Evolutionary conservation across 2,113 vertebrate species (phyloP), one percentile per base, ranked within the genome.

Genomic region (Triplophysa siluroides): DNA sequence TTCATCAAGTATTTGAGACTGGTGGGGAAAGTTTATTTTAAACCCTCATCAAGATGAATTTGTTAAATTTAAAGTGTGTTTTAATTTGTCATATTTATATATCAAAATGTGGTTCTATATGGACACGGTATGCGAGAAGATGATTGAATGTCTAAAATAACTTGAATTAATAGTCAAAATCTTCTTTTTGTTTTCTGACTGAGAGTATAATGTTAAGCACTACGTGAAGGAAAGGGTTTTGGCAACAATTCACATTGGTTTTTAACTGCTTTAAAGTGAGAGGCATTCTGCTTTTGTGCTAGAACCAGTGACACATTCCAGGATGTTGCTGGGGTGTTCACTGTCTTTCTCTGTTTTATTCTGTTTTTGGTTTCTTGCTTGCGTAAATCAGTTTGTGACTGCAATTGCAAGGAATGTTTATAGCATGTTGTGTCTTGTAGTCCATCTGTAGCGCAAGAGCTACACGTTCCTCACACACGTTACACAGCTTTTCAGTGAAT

Each of bases 371-470:
- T 60, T 33, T 43, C 38, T 75, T 60, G 71, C 41, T 23, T 67
- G 33, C 21, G 63, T 65, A 77, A 77, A 77, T 77, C 26, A 2
- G 38, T 45, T 52, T 77, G 61, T 45, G 47, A 45, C 11, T 65
- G 62, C 24, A 54, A 24, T 52, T 24, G 10, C 23, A 33, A 38
- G 62, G 79, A 81, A 90, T 90, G 87, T 81, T 18, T 81, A 23
- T n/a, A 29, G 65, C 90, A 11, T 72, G 90, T 80, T 68, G 47
- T 60, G 81, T 77, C 89, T 84, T 85, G 91, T 85, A 81, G 76
- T 38, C 81, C 73, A 50, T 88, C 76, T 19, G 78, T 72, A 43
- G 38, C 23, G 2, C 62, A 58, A 10, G 16, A 65, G 47, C 62
- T 45, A 23, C 33, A 61, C 78, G 50, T 83, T 85, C 69, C 83